Base-by-base conservation (phyloP, 2,113 vertebrate genomes). In the Motacilla tschutschensis region DNA sequence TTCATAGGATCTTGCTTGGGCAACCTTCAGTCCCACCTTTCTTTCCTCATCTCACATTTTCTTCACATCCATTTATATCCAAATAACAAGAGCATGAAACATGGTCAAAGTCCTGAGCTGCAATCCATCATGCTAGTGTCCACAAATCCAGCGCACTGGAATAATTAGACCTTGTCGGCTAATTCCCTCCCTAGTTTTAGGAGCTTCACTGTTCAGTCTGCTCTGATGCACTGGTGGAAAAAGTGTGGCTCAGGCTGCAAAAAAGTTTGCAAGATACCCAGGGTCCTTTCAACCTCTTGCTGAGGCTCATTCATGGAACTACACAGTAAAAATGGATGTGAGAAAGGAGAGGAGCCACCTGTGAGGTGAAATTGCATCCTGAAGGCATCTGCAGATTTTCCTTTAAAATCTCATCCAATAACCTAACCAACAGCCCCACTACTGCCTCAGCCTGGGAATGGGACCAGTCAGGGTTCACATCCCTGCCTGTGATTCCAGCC, bases 81-180 rank as follows among this genome's bases (percentile, higher is more conserved):
- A 28, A 71, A 25, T 24, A 64, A 59, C 0, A 4, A 20, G 19
- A 54, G 20, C 15, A 66, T 13, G 66, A 50, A 62, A 33, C 2
- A 4, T 6, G 21, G 25, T 6, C 5, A 0, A 29, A 59, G 35
- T 35, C n/a, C 28, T 2, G 1, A n/a, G 41, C 35, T 43, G 47
- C 48, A 43, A 25, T 13, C 11, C 40, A 58, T 15, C 22, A 2
- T 5, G 5, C 44, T 12, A 26, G 10, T 44, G 48, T 72, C 26
- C 33, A 51, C 29, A 54, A 55, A 62, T 14, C 43, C 50, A 78
- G 17, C n/a, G 40, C 48, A 43, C 10, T 1, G 3, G 40, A 63
- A 71, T 43, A 71, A 51, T 21, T 48, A 51, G 18, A 40, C 10
- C 12, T 51, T 22, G 31, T 16, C 4, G 14, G 9, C 20, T 5